phyloP scores from a whole-genome alignment of 2,113 vertebrate genomes.

The Phocoena sinus region DNA sequence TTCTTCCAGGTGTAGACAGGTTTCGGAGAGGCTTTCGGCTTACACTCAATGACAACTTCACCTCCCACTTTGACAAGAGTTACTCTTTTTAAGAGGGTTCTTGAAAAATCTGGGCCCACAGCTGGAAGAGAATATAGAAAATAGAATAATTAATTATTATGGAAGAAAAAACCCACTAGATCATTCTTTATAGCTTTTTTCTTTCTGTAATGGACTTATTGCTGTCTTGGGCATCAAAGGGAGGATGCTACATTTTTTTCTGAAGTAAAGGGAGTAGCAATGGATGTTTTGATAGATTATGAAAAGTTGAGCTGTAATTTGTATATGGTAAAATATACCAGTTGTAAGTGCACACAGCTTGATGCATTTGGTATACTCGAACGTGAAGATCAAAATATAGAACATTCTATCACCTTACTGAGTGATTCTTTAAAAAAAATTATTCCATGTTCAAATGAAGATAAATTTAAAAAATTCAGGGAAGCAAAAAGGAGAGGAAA shows the following conservation, averaged over 20 bases:
- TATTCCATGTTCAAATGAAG: neutral
- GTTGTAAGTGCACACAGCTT: neutral
- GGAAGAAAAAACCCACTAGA: neutral
- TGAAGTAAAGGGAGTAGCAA: neutral
- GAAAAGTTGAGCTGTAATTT: neutral
- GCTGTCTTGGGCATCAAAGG: neutral
- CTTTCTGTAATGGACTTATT: neutral
- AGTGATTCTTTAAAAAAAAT: neutral
- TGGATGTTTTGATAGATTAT: neutral
- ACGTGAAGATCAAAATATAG: neutral
- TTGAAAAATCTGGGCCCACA: conserved; percentile 94
- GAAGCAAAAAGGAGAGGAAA: neutral
- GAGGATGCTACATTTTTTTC: neutral
- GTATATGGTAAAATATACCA: neutral
- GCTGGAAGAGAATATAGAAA: conserved; percentile 80
- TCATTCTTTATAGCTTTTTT: neutral
- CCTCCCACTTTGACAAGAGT: conserved; percentile 93
- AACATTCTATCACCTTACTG: neutral
- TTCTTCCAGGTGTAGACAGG: conserved; percentile 94
- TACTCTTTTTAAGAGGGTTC: conserved; percentile 88
- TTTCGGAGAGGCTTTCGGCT: conserved; percentile 95
- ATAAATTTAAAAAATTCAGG: neutral
- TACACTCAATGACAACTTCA: conserved; percentile 93
- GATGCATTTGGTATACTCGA: neutral
- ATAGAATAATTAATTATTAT: neutral